Percentiles rank a stretch among this genome's conserved stretches.
phyloP scores from a whole-genome alignment of 2,888 invertebrate genomes.

The Tigriopus californicus region DNA sequence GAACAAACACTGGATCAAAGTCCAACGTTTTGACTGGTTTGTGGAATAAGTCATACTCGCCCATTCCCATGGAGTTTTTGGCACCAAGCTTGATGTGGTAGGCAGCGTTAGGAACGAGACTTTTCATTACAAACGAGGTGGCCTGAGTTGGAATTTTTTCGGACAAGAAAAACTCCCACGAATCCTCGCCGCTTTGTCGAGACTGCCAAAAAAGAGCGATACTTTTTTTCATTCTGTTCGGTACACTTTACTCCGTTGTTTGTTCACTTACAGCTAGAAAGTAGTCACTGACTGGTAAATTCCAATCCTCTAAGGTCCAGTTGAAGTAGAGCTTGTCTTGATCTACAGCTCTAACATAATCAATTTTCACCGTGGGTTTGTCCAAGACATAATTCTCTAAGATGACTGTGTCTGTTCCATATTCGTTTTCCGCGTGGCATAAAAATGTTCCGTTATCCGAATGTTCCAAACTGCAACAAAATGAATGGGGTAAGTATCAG shows the following conservation, averaged over 20 bases:
- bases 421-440: conserved; percentile 18
- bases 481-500: conserved; percentile 1
- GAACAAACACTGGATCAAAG: conserved; percentile 54
- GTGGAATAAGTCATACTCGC: conserved; percentile 16
- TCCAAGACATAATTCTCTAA: conserved; percentile 12
- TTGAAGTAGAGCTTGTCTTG: conserved; percentile 54
- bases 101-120: conserved; percentile 19
- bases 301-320: conserved; percentile 60
- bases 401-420: conserved; percentile 17
- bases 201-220: not conserved
- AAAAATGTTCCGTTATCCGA: conserved; percentile 20
- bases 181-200: conserved; percentile 13
- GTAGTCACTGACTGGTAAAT: conserved; percentile 43
- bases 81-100: conserved; percentile 21
- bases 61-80: conserved; percentile 20
- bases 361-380: conserved; percentile 45
- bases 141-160: not conserved
- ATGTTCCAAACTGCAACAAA: conserved; percentile 18
- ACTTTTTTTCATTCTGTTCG: not conserved
- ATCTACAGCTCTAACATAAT: conserved; percentile 53
- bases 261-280: conserved; percentile 30
- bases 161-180: conserved; percentile 3
- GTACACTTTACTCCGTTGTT: not conserved
- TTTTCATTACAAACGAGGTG: conserved; percentile 16
- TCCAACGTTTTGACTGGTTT: conserved; percentile 2